Evolutionary conservation across 2,888 invertebrate species (phyloP), one percentile per base, ranked within the genome.

Genomic region (Gastrophysa polygoni): DNA sequence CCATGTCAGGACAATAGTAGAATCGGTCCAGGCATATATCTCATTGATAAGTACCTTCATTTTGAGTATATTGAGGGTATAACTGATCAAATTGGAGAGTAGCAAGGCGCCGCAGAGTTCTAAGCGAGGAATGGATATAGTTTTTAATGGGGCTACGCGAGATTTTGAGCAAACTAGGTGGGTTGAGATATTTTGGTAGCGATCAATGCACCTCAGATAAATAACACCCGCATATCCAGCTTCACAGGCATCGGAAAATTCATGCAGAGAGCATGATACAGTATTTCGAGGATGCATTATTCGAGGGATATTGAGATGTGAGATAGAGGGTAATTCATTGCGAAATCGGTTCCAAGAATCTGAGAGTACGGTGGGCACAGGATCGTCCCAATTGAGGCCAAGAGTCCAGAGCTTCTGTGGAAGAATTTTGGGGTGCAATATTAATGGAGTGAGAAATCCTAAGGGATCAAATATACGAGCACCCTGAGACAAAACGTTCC

Each of bases 111-210:
- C 46, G 5, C 46, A 46, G 17, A 46, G 17, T 7, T 48, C 20
- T 20, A 48, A 20, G 21, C 20, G 48, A 20, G 48, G 48, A 14
- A 48, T 48, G 10, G 48, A 48, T 2, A 48, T 21, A 48, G 11
- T 48, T 21, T 48, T 48, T 11, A 24, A 21, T 8, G 48, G 48
- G 24, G 48, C 20, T 1, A 48, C 48, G 11, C 24, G 20, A 4
- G 48, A 48, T 48, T 48, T 48, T 20, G 48, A 21, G 16, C 48
- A 48, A 5, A 48, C 48, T n/a, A 48, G 8, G 29, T 32, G 29
- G 8, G 10, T 10, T 16, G 48, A 21, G 2, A 48, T 48, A 11
- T 48, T 48, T 16, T 11, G 11, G 24, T 7, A 14, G 11, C 14
- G 2, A 18, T 48, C 48, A 21, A 24, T 48, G 6, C 21, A 20